Evolutionary conservation across 2,797 vertebrate species (phyloP).

Genomic region (Anolis apletophallus): DNA sequence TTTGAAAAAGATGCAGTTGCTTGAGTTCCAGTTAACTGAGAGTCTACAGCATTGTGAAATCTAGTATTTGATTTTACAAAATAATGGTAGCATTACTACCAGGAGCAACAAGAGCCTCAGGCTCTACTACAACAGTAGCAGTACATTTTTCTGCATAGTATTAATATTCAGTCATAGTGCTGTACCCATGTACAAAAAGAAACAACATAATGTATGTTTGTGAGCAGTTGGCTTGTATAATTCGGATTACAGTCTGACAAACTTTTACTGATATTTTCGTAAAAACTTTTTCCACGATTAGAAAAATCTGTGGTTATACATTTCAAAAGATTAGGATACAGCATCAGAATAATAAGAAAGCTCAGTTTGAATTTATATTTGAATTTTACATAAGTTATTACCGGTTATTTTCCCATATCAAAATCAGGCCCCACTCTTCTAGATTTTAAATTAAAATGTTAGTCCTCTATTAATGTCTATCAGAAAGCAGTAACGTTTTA

Average conservation of each 20-base stretch:
- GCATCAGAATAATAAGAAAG: not conserved
- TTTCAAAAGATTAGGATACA: not conserved
- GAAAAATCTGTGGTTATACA: fast-evolving
- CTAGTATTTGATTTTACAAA: not conserved
- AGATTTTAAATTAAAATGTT: not conserved
- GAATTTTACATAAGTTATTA: not conserved
- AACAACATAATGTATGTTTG: not conserved
- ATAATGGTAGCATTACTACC: not conserved
- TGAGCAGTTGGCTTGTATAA: not conserved
- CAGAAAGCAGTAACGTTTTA: not conserved
- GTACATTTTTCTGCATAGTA: not conserved
- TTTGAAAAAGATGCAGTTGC: no score
- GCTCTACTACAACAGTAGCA: not conserved
- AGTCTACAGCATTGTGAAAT: not conserved
- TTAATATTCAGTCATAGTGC: not conserved
- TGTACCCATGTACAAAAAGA: not conserved
- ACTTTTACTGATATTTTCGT: conserved; percentile 6
- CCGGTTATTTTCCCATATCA: not conserved
- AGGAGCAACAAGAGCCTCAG: no score
- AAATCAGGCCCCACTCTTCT: not conserved
- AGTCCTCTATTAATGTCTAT: not conserved
- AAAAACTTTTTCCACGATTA: not conserved
- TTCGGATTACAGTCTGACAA: not conserved
- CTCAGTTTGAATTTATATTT: not conserved
- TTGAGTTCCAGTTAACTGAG: no score